Evolutionary conservation across 2,888 invertebrate genomes (phyloP).

Genomic region (Embidobia sp.): DNA sequence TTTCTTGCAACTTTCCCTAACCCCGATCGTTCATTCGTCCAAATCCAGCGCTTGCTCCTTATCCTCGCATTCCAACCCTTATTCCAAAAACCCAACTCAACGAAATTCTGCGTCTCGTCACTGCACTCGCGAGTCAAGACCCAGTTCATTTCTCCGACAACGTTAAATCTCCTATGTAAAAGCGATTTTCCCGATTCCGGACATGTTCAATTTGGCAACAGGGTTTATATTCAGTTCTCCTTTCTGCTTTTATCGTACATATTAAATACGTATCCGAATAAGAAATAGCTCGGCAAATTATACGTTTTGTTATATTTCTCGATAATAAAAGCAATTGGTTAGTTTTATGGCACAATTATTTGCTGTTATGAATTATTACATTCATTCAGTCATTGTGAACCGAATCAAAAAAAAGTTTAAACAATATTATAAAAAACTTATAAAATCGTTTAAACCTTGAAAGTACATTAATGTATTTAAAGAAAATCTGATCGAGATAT

Average conservation of each 20-base stretch:
- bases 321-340: too few species aligned
- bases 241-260: constrained; percentile 15
- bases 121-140: constrained; percentile 33
- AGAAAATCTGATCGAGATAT: too few species aligned
- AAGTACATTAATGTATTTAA: too few species aligned
- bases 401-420: too few species aligned
- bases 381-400: too few species aligned
- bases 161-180: constrained; percentile 47
- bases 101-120: constrained; percentile 43
- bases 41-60: constrained; percentile 54
- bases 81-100: constrained; percentile 55
- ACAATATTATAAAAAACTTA: too few species aligned
- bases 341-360: too few species aligned
- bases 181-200: constrained; percentile 31
- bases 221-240: not conserved
- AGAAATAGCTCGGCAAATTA: constrained; percentile 18
- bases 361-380: too few species aligned
- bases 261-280: constrained; percentile 29
- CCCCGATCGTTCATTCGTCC: constrained; percentile 52
- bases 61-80: constrained; percentile 52
- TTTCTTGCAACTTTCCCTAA: constrained; percentile 61
- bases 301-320: too few species aligned
- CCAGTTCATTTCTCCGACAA: constrained; percentile 43
- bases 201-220: constrained; percentile 28
- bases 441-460: too few species aligned